Evolutionary conservation across 2,113 vertebrate genomes (phyloP), one percentile per base, ranked within the genome.

Genomic region (Corvus moneduloides): DNA sequence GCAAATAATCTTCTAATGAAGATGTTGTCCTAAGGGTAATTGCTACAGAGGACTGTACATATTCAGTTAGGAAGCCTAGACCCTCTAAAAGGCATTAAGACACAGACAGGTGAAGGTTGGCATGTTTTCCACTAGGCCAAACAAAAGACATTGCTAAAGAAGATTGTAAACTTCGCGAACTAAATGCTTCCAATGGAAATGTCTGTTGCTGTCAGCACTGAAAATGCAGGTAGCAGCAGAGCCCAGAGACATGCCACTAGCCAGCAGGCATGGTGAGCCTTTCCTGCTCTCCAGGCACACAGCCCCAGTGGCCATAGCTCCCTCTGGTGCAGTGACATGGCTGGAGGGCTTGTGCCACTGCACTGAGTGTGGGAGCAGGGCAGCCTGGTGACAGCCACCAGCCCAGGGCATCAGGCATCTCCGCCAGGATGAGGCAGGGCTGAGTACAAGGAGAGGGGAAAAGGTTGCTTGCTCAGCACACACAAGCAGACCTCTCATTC

Each of bases 401-500:
- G 58, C 33, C 39, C 81, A 23, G 63, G 21, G 8, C 26, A 55
- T 2, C n/a, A 3, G 56, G 32, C 44, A 37, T 1, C n/a, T n/a
- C 51, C 0, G 0, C 4, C 20, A 32, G 11, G 5, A 17, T 18
- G 27, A 44, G 41, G 9, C 21, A 32, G 69, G 43, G 19, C 44
- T 62, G 39, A 62, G 20, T 21, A 30, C 48, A 12, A 44, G 4
- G 23, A n/a, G 8, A 52, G 11, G 12, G 10, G 37, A 28, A 32
- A 23, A 37, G 1, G 16, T 11, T 54, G 5, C n/a, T 52, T 41
- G 35, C 17, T 74, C 43, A 59, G 51, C 26, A 26, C 24, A 35
- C 12, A 16, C 4, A 19, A 20, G n/a, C n/a, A 64, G 6, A 24
- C 17, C 8, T 68, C 27, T 19, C 28, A 13, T 32, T 55, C 49